Evolutionary conservation across 2,113 vertebrate species (phyloP), one percentile per base, ranked within the genome.

Genomic region (Genyomyrus donnyi): DNA sequence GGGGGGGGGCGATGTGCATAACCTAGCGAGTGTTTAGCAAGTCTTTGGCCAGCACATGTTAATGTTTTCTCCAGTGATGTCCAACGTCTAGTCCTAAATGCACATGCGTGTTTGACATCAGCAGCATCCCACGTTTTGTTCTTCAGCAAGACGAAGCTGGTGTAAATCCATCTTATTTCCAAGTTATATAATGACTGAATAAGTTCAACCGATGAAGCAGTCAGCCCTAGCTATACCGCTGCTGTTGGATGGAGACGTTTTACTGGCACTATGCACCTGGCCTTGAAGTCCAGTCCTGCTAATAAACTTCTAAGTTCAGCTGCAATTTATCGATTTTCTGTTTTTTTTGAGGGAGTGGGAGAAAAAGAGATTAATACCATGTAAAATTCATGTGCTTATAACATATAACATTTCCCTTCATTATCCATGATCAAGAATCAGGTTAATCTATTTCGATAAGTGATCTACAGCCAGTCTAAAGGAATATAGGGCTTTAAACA

Each of bases 1-100:
- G 92, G 52, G 53, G 88, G 24, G 58, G 5, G 4, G 42, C 94
- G 93, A 94, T 93, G 92, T 93, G 92, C 94, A 91, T 95, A 94
- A 94, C 95, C 56, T 94, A 95, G 94, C 91, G 91, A 92, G 90
- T 92, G 92, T 24, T 49, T 45, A 52, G n/a, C 46, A 46, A 83
- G 86, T 49, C 87, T 19, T n/a, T 27, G 19, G 19, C 7, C 70
- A 31, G 50, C 85, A n/a, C 70, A 11, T 90, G 48, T 56, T 88
- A 39, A 83, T 13, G 7, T 88, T 45, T 58, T 49, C 74, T 80
- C 45, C 42, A 49, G 50, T 70, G 42, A 48, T 48, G 83, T 46
- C 45, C 45, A 85, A 21, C 3, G 9, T 48, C 45, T 48, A 85
- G 17, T 46, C 45, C 45, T 7, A 48, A 46, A 46, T 85, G 21